Evolutionary conservation across 1,140 invertebrate genomes (phyloP).

Genomic region (Magallana angulata): DNA sequence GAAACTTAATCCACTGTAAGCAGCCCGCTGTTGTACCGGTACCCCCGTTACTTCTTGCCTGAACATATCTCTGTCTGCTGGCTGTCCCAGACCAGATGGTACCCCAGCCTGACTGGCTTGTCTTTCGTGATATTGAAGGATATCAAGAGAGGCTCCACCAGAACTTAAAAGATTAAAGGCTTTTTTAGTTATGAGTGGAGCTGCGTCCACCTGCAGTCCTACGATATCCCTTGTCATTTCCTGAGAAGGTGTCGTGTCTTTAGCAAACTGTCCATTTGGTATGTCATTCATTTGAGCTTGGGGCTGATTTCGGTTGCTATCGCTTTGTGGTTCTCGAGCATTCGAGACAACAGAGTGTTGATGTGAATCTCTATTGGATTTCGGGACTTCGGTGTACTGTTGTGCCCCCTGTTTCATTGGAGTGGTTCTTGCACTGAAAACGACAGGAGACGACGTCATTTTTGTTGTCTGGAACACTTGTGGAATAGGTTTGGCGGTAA

Average conservation of each 20-base stretch:
- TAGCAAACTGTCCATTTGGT: background rate
- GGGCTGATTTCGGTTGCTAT: background rate
- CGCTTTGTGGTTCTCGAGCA: background rate
- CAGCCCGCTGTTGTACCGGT: background rate
- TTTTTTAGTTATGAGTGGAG: background rate
- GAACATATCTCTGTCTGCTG: background rate
- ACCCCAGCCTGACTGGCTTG: slow-evolving; percentile 9
- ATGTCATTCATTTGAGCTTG: background rate
- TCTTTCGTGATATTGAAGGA: slow-evolving; percentile 11
- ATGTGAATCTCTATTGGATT: background rate
- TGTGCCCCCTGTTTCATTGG: background rate
- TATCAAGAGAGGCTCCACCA: background rate
- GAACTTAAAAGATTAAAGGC: background rate
- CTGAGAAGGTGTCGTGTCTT: background rate
- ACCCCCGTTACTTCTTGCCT: background rate
- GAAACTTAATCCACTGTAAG: background rate
- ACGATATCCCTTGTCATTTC: background rate
- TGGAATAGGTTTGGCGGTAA: background rate
- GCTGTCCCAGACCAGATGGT: slow-evolving; percentile 1
- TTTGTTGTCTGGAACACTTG: background rate
- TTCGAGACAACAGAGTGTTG: background rate
- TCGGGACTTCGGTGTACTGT: background rate
- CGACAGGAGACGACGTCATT: background rate
- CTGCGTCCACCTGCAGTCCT: background rate
- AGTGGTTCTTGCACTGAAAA: background rate